These are phyloP conservation scores for Oncorhynchus kisutch DNA, from an alignment of 2,113 vertebrate species.

Conservation along the genomic window DNA sequence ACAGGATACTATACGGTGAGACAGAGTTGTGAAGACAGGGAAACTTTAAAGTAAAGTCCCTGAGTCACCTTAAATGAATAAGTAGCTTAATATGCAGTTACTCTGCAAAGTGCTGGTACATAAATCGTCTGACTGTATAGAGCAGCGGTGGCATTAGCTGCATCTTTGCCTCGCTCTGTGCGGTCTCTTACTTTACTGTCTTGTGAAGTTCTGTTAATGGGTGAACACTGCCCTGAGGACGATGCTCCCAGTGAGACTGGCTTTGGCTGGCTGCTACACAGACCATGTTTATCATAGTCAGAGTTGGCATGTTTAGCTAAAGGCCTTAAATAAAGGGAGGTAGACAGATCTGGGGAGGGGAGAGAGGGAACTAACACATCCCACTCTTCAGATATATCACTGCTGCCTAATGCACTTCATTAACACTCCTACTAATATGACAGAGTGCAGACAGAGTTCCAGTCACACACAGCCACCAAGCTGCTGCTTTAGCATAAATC, in stretches of 20 bases:
- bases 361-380: neutral
- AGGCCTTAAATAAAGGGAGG: neutral
- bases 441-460: neutral
- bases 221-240: neutral
- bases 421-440: conserved; percentile 6
- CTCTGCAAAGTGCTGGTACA: conserved; percentile 38
- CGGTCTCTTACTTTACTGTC: conserved; percentile 32
- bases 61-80: no score
- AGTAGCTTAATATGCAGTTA: conserved; percentile 4
- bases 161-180: conserved; percentile 41
- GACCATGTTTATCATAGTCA: neutral
- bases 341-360: neutral
- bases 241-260: no score
- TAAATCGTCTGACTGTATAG: conserved; percentile 54
- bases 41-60: conserved; percentile 22
- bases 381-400: conserved; percentile 29
- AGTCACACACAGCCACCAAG: neutral
- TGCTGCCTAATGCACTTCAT: conserved; percentile 33
- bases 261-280: neutral
- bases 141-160: conserved; percentile 37
- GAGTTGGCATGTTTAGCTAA: neutral
- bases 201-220: conserved; percentile 31
- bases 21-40: conserved; percentile 14
- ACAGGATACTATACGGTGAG: neutral
- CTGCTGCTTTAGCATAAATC: neutral